A percentile compares a stretch with the other conserved stretches of the same genome.
These are phyloP conservation scores for Alcedo atthis DNA, from an alignment of 2,797 vertebrate species.

Conservation along the genomic window DNA sequence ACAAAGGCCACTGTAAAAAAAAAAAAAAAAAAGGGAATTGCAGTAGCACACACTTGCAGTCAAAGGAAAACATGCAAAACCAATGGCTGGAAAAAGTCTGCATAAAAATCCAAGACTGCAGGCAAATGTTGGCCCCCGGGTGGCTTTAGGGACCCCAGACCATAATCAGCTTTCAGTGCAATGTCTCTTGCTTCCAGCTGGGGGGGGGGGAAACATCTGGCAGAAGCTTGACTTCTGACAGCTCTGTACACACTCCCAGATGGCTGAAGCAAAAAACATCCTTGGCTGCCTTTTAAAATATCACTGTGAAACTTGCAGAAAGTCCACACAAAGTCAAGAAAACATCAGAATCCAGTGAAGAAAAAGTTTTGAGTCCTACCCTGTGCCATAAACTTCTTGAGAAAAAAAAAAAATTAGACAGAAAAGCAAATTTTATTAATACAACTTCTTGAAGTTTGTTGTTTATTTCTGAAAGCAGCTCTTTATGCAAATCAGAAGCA, in stretches of 20 bases:
- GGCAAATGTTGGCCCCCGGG: constrained; percentile 57
- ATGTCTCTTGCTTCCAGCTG: constrained; percentile 69
- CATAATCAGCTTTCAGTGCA: constrained; percentile 75
- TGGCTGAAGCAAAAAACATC: constrained; percentile 64
- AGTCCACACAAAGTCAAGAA: constrained; percentile 71
- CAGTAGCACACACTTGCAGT: constrained; percentile 79
- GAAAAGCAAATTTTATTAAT: constrained; percentile 75
- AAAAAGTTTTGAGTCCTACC: constrained; percentile 78
- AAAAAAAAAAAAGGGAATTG: background rate
- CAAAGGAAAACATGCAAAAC: constrained; percentile 79
- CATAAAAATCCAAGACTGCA: constrained; percentile 72
- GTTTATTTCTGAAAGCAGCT: constrained; percentile 82
- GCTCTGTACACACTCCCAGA: constrained; percentile 44
- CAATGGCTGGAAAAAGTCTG: constrained; percentile 74
- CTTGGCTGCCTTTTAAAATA: constrained; percentile 59
- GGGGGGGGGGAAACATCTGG: constrained; percentile 66
- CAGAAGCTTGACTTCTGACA: constrained; percentile 64
- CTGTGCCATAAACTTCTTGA: constrained; percentile 76
- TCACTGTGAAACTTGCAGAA: constrained; percentile 62
- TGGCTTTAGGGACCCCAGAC: constrained; percentile 58
- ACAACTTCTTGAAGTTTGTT: constrained; percentile 73
- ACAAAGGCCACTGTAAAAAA: constrained; percentile 73
- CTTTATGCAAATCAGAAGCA: constrained; percentile 82
- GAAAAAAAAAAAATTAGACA: constrained; percentile 70
- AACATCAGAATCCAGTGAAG: constrained; percentile 70